Evolutionary conservation across 2,113 vertebrate species (phyloP).

Genomic region (Misgurnus mizolepis): DNA sequence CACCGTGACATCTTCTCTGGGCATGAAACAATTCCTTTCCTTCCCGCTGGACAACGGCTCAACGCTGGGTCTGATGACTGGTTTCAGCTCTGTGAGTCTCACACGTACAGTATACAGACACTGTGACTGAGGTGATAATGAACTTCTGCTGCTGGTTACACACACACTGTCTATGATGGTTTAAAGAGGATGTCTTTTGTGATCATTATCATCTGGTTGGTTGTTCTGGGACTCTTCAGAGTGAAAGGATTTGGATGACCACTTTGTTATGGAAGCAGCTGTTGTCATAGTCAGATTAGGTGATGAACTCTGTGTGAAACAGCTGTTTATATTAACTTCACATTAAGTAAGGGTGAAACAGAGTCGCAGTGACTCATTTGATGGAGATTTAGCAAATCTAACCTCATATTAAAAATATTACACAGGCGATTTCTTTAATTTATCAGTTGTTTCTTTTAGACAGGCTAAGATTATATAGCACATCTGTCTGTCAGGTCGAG

Average conservation of each 20-base stretch:
- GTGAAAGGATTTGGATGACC: neutral
- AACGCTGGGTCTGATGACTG: constrained; percentile 88
- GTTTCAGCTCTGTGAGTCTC: constrained; percentile 90
- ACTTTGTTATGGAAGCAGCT: neutral
- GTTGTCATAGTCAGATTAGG: neutral
- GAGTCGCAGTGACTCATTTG: no score
- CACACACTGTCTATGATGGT: neutral
- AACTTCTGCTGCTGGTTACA: neutral
- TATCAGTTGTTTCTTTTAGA: no score
- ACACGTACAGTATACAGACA: neutral
- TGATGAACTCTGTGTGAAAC: neutral
- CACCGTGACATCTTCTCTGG: constrained; percentile 83
- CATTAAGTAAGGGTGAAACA: neutral
- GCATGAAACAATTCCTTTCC: constrained; percentile 91
- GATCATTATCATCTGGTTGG: constrained; percentile 20
- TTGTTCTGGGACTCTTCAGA: neutral
- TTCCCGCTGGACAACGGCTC: constrained; percentile 86
- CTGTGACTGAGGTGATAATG: constrained; percentile 19
- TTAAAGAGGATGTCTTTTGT: constrained; percentile 3
- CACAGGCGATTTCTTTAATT: no score
- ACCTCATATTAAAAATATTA: no score
- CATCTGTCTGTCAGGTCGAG: no score
- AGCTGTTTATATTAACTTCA: neutral
- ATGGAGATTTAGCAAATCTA: no score
- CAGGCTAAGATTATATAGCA: no score